Percentiles rank a stretch among this genome's conserved stretches.
Evolutionary conservation across 2,888 invertebrate genomes (phyloP).

Genomic region (Erebia palarica): DNA sequence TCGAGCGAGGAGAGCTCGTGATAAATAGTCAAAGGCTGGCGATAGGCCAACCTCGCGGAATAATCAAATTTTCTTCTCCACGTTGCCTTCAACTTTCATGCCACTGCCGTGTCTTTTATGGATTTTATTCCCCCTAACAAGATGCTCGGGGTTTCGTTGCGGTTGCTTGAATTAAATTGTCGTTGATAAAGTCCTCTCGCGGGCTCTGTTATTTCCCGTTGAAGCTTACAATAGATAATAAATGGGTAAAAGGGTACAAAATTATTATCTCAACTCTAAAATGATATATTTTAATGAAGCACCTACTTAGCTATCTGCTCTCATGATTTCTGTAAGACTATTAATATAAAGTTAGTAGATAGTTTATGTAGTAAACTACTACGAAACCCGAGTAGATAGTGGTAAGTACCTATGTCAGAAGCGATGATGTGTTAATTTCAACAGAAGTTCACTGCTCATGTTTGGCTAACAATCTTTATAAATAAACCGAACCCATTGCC

Average conservation of each 20-base stretch:
- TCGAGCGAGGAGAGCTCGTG: constrained; percentile 70
- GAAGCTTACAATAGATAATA: constrained; percentile 47
- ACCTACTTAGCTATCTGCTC: constrained; percentile 7
- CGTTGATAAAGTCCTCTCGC: constrained; percentile 73
- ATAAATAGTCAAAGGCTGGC: constrained; percentile 79
- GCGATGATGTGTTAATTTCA: constrained; percentile 68
- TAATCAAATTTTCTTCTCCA: constrained; percentile 79
- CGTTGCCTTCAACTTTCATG: constrained; percentile 60
- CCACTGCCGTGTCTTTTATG: constrained; percentile 77
- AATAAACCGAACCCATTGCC: constrained; percentile 82
- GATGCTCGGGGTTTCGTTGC: constrained; percentile 69
- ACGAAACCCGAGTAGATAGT: background rate
- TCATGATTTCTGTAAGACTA: background rate
- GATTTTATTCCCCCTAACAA: constrained; percentile 78
- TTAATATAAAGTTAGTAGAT: background rate
- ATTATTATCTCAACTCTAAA: constrained; percentile 25
- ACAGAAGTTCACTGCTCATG: constrained; percentile 73
- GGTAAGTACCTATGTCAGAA: background rate
- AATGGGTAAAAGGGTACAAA: constrained; percentile 42
- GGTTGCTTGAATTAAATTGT: constrained; percentile 77
- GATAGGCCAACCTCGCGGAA: constrained; percentile 81
- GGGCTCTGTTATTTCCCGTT: constrained; percentile 61
- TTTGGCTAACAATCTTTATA: constrained; percentile 79
- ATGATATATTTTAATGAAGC: constrained; percentile 22
- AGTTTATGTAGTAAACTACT: too few species aligned